Evolutionary conservation across 2,888 invertebrate species (phyloP), one percentile per base, ranked within the genome.

Genomic region (Hydrotaea diabolus): DNA sequence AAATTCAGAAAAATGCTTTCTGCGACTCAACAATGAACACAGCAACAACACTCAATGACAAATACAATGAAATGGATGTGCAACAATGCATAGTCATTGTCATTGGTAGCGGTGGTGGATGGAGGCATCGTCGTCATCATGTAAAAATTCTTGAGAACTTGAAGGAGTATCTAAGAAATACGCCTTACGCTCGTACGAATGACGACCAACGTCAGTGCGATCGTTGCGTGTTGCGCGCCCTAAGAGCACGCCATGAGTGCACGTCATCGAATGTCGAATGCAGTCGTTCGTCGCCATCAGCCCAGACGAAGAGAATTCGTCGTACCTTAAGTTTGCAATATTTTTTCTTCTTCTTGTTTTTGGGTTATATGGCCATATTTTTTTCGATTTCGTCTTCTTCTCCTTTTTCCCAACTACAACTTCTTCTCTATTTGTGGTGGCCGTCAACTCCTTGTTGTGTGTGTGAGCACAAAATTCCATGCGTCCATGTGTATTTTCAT

Each of bases 31-130:
- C 62, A 62, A 55, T 21, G 39, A 66, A 53, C 19, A 13, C n/a
- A 74, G 55, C 66, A 66, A 55, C 19, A 80, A 11, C 43, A 13
- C n/a, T 2, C 39, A 66, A 74, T 43, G 53, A 55, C 66, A 66
- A 69, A 46, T 53, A 13, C 64, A 39, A 75, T 46, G 36, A 75
- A 21, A 62, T n/a, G n/a, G n/a, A n/a, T 59, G 43, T 19, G 46
- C 75, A 57, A 43, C 77, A 66, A 77, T 39, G 13, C 43, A 23
- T 43, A 39, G 13, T 43, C 43, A 43, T 19, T 46, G 31, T 11
- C 36, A 36, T 66, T 39, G 43, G 17, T 43, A 19, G 43, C 46
- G n/a, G n/a, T n/a, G n/a, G n/a, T n/a, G n/a, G n/a, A n/a, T n/a
- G n/a, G n/a, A n/a, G n/a, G n/a, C n/a, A n/a, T n/a, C n/a, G 8